Base-by-base conservation (phyloP, 2,113 vertebrate species). In the Aspidoscelis tigris region DNA sequence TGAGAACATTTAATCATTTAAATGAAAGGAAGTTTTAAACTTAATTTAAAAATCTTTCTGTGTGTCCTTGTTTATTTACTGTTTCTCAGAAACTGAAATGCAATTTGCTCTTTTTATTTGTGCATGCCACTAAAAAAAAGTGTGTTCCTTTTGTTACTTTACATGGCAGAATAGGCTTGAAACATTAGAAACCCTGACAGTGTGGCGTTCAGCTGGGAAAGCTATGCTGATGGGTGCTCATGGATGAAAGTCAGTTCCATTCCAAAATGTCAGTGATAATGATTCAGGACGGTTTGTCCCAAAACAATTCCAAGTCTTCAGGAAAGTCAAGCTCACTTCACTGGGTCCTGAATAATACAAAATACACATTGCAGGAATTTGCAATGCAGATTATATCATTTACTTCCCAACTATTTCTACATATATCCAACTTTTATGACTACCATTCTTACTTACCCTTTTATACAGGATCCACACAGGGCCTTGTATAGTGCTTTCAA, bases 51-150 rank as follows among this genome's bases (percentile, higher is more conserved):
- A 69, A 61, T 43, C 76, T 11, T 47, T 75, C 47, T 47, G 16
- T 2, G 9, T 50, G 47, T 68, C 41, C 70, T 80, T 80, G 68
- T 76, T 79, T 44, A 80, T 78, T 77, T 79, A 75, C 26, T 50
- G 61, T 69, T 80, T 87, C 72, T 75, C 71, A 78, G 78, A 76
- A 80, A 87, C 26, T 24, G 72, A 81, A 76, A 71, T 70, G 79
- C 75, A 50, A 11, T 65, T 21, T 70, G 74, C 26, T 87, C 21
- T 22, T n/a, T 84, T 58, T 61, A 43, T 16, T 79, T 69, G 39
- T 71, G 26, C 26, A 7, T 22, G 24, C 21, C 1, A 43, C 77
- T 55, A 50, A n/a, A 4, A 4, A 61, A 61, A 61, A 41, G 50
- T 21, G 21, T 79, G 83, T 82, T 44, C 41, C 41, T 82, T 86